Evolutionary conservation across 1,140 invertebrate species (phyloP), one percentile per base, ranked within the genome.

Genomic region (Zeugodacus cucurbitae): DNA sequence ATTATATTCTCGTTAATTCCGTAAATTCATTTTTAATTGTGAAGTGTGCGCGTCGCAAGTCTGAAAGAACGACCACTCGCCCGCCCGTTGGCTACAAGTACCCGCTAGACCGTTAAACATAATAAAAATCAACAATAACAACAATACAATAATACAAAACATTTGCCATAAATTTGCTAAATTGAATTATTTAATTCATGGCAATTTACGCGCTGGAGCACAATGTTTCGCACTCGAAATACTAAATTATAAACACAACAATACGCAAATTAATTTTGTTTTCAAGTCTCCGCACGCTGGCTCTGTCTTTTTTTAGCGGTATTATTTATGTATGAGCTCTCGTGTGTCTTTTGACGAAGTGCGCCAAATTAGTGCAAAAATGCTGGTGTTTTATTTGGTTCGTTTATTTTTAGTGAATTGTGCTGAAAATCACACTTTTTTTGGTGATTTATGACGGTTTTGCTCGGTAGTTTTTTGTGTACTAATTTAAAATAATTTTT

Each of bases 141-240:
- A 17, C 62, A 37, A 20, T 29, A 54, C 58, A n/a, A 62, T 7
- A 62, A 22, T 26, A 62, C 58, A 62, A 74, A 74, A 74, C 26
- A 54, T 32, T n/a, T 74, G 67, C 34, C 67, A 74, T 41, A 74
- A 37, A 74, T 22, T 14, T 37, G 17, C 32, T 74, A 8, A 74
- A 74, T 74, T 74, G 22, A 74, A 74, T 37, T 74, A 74, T 74
- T 74, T 74, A 41, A 37, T 74, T 74, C 34, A 74, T 41, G 34
- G 67, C 34, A 74, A 37, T 74, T 74, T 74, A 41, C 67, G 20
- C 67, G 1, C 67, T 17, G 22, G 34, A 37, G 34, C 29, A 74
- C 32, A 74, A 37, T 41, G 32, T 37, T 22, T 32, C 29, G 37
- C 29, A 67, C 29, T 54, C 48, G 17, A 74, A 62, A 62, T 67